phyloP scores from a whole-genome alignment of 53 echinoderm and acorn worm genomes.

The Echinometra lucunter region DNA sequence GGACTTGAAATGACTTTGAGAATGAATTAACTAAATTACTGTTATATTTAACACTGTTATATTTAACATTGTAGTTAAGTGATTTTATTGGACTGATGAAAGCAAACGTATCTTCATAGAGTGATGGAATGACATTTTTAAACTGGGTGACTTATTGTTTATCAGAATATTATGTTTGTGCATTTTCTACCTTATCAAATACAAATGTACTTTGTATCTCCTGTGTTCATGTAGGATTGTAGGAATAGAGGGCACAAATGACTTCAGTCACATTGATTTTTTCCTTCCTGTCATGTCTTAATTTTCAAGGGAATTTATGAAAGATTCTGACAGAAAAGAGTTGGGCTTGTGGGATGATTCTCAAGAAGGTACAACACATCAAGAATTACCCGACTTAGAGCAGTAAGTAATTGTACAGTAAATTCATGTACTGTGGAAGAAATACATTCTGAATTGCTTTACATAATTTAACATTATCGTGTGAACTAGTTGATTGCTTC shows the following conservation, averaged over 20 bases:
- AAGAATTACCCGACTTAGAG: not conserved
- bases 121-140: not conserved
- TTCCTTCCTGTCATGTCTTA: not conserved
- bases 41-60: not conserved
- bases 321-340: conserved; percentile 51
- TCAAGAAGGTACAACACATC: not conserved
- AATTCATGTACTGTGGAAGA: not conserved
- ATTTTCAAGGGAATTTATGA: conserved; percentile 55
- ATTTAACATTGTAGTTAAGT: not conserved
- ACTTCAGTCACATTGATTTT: not conserved
- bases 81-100: not conserved
- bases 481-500: not conserved
- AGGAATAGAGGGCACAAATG: not conserved
- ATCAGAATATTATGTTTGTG: not conserved
- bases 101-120: not conserved
- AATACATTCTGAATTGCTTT: no score
- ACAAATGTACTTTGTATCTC: not conserved
- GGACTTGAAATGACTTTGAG: not conserved
- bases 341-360: conserved; percentile 44
- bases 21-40: no score
- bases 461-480: no score
- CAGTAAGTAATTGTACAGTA: conserved; percentile 41
- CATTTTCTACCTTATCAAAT: not conserved
- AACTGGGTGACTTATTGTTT: not conserved
- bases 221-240: not conserved